Evolutionary conservation across 2,888 invertebrate genomes (phyloP).

Genomic region (Lepidocyrtoides sp.): DNA sequence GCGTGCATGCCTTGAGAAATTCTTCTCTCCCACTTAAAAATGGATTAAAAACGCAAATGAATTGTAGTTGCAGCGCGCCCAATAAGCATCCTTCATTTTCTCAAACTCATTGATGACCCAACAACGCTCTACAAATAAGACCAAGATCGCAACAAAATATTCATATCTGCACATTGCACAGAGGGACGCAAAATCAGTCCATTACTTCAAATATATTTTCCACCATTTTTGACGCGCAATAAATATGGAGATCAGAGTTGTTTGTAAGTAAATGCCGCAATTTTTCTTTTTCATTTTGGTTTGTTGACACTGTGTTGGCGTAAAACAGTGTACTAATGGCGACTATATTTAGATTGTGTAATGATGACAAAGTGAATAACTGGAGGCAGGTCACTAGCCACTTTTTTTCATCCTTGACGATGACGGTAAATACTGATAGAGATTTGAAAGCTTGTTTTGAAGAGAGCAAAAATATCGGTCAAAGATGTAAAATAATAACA

Average conservation of each 20-base stretch:
- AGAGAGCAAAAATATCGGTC: conserved; percentile 38
- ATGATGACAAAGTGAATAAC: conserved; percentile 43
- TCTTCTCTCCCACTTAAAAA: conserved; percentile 41
- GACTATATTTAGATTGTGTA: conserved; percentile 54
- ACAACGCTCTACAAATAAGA: not conserved
- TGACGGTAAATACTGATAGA: conserved; percentile 1
- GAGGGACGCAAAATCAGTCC: not conserved
- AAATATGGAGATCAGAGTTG: conserved; percentile 12
- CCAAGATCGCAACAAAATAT: conserved; percentile 1
- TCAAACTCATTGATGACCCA: not conserved
- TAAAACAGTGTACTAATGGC: not conserved
- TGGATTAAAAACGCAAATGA: conserved; percentile 50
- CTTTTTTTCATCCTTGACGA: not conserved
- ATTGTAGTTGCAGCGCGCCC: conserved; percentile 13
- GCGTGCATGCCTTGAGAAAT: conserved; percentile 40
- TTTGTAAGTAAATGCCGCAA: not conserved
- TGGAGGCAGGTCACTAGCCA: conserved; percentile 49
- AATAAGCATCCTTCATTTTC: conserved; percentile 18
- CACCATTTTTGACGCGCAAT: not conserved
- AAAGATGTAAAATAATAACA: not conserved
- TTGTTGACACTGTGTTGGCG: conserved; percentile 1
- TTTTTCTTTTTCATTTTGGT: not conserved
- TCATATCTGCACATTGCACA: not conserved
- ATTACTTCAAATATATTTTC: not conserved
- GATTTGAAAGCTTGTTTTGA: conserved; percentile 37